Conservation (phyloP, 2,888 invertebrate species). For the Trichacis sp. region DNA sequence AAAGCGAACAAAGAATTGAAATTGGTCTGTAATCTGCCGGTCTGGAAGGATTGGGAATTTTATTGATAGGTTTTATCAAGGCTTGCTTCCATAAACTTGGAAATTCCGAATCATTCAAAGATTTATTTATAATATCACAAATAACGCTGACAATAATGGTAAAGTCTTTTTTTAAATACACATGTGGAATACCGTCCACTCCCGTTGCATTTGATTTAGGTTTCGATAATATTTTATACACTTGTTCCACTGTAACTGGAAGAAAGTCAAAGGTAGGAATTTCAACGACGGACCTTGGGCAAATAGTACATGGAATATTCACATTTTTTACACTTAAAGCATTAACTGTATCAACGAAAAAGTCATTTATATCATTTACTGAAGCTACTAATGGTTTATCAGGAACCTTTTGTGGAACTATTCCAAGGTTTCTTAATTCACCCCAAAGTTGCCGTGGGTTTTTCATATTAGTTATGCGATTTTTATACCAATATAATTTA, state of each 20-base stretch:
- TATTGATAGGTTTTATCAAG: not conserved
- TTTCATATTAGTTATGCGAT: no score
- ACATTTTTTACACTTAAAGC: no score
- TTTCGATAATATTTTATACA: not conserved
- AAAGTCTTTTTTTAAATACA: not conserved
- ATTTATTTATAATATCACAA: not conserved
- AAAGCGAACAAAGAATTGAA: constrained; percentile 2
- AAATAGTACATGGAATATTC: no score
- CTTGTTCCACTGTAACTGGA: not conserved
- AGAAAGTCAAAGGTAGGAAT: no score
- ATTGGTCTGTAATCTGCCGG: constrained; percentile 9
- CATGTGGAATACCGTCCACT: not conserved
- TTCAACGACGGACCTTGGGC: no score
- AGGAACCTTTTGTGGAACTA: not conserved
- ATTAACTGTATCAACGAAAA: no score
- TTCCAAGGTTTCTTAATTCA: not conserved
- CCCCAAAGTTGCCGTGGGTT: no score
- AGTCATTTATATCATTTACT: not conserved
- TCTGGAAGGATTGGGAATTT: no score
- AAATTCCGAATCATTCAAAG: no score
- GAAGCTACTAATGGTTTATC: no score
- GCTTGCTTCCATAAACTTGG: constrained; percentile 8
- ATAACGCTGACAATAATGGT: not conserved
- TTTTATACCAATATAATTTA: no score
- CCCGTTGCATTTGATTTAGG: not conserved